A percentile compares a stretch with the other conserved stretches of the same genome.
Evolutionary conservation across 2,113 vertebrate genomes (phyloP).

Genomic region (Hippocampus abdominalis): DNA sequence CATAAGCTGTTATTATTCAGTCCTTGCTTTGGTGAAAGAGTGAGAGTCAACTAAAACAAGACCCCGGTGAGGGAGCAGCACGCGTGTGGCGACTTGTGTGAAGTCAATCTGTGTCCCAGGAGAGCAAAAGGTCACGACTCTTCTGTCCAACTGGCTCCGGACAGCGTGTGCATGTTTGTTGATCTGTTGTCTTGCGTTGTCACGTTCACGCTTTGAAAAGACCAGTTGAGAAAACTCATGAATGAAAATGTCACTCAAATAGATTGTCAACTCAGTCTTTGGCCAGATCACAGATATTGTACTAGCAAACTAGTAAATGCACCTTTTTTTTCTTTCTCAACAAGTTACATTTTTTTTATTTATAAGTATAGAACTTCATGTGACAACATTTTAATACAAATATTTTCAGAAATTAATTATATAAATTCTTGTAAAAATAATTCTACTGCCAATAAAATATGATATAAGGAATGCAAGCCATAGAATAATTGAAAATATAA

Average conservation of each 20-base stretch:
- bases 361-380: not conserved
- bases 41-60: not conserved
- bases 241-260: not conserved
- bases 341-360: not conserved
- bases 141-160: constrained; percentile 8
- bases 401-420: not conserved
- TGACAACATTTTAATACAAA: not conserved
- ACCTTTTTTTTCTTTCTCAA: not conserved
- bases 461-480: not conserved
- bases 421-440: not conserved
- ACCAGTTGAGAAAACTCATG: not conserved
- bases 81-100: constrained; percentile 44
- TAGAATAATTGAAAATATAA: not conserved
- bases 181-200: not conserved
- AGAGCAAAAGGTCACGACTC: constrained; percentile 51
- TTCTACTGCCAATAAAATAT: not conserved
- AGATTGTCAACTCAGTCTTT: not conserved
- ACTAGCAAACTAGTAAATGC: too few species aligned
- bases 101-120: constrained; percentile 44
- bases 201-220: not conserved
- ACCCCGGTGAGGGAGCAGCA: constrained; percentile 12
- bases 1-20: not conserved
- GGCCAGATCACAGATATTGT: too few species aligned
- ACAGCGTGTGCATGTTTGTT: constrained; percentile 5
- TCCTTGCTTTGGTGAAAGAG: not conserved